Evolutionary conservation across 2,888 invertebrate species (phyloP).

Genomic region (Herminia tarsipennalis): DNA sequence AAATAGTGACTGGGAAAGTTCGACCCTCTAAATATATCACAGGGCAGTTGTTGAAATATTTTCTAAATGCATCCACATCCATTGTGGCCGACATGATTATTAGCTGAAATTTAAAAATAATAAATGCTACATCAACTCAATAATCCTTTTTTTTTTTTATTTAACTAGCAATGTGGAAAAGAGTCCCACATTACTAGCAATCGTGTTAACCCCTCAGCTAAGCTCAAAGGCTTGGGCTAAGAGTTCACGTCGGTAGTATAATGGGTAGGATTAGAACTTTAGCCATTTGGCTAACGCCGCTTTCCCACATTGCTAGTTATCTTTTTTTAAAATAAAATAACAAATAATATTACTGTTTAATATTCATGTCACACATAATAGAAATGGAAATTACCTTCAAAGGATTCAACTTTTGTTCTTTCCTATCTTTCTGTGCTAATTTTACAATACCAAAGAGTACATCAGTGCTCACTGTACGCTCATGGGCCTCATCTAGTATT

Average conservation of each 20-base stretch:
- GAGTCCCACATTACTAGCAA: no score
- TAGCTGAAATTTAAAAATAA: slow-evolving; percentile 76
- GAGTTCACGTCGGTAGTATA: no score
- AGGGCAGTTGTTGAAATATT: slow-evolving; percentile 94
- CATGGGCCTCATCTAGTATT: slow-evolving; percentile 98
- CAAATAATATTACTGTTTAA: background rate
- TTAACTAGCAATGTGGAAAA: no score
- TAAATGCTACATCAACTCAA: no score
- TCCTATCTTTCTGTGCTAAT: slow-evolving; percentile 91
- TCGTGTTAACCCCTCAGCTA: no score
- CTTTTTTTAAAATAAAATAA: background rate
- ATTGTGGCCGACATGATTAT: slow-evolving; percentile 98
- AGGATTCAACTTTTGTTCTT: slow-evolving; percentile 83
- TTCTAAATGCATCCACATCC: slow-evolving; percentile 97
- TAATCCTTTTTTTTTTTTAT: no score
- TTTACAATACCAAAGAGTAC: slow-evolving; percentile 97
- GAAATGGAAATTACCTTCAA: slow-evolving; percentile 86
- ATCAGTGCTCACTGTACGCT: slow-evolving; percentile 97
- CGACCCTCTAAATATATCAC: slow-evolving; percentile 96
- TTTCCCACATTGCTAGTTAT: no score
- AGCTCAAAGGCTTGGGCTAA: no score
- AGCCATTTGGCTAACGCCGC: no score
- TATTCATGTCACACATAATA: no score
- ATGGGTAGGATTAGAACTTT: no score
- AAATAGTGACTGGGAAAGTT: slow-evolving; percentile 92